phyloP scores from a whole-genome alignment of 2,888 invertebrate species.

The Polydrusus cervinus region DNA sequence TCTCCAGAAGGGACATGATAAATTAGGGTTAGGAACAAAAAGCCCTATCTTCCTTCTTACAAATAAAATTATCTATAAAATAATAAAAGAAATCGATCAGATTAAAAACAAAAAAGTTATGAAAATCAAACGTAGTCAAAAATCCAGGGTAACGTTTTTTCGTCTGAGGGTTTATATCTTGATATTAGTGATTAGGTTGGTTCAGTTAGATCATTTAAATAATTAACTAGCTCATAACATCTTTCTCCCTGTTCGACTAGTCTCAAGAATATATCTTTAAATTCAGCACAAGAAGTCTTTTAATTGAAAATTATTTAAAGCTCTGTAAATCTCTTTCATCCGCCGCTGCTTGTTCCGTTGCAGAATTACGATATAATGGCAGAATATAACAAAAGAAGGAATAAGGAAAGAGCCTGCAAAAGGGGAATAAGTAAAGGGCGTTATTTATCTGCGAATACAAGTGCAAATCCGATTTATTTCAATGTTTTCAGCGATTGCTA shows the following conservation, averaged over 20 bases:
- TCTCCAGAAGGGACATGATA: too few species aligned
- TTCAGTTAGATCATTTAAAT: background rate
- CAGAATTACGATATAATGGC: slow-evolving; percentile 43
- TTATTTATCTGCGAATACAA: slow-evolving; percentile 59
- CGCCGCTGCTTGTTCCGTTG: slow-evolving; percentile 27
- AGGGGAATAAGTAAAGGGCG: slow-evolving; percentile 40
- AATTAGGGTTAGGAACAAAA: too few species aligned
- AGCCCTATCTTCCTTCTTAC: too few species aligned
- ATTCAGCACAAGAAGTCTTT: slow-evolving; percentile 32
- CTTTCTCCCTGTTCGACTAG: background rate
- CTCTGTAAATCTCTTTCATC: slow-evolving; percentile 36
- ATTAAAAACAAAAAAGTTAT: too few species aligned
- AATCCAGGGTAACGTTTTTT: too few species aligned
- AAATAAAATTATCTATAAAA: too few species aligned
- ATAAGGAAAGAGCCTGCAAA: slow-evolving; percentile 31
- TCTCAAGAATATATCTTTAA: background rate
- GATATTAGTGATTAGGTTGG: background rate
- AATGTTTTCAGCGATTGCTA: slow-evolving; percentile 69
- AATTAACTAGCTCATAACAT: background rate
- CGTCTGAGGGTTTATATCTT: too few species aligned
- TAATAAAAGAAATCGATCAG: too few species aligned
- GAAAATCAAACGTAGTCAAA: too few species aligned
- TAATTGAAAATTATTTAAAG: slow-evolving; percentile 47
- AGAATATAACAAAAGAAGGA: slow-evolving; percentile 43
- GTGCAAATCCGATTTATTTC: slow-evolving; percentile 68